Percentiles rank a stretch among this genome's conserved stretches.
These are phyloP conservation scores for Syngnathus rostellatus DNA, from an alignment of 2,797 vertebrate genomes.

Conservation along the genomic window DNA sequence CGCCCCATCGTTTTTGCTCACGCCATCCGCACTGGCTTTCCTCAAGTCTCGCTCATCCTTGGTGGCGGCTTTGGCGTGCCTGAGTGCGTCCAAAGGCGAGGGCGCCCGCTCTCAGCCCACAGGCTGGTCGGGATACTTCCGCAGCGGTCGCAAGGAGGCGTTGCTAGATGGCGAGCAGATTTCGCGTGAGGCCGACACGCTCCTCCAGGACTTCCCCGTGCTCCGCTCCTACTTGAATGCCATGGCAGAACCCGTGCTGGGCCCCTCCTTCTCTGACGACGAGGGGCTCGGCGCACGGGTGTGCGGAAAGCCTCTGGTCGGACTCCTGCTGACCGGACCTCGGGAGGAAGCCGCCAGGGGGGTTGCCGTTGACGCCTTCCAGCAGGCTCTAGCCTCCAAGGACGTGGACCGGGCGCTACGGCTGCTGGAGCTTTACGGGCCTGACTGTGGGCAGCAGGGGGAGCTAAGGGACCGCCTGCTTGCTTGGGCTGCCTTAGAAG, in stretches of 20 bases:
- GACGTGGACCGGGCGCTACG: slow-evolving; percentile 76
- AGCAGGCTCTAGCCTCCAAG: slow-evolving; percentile 69
- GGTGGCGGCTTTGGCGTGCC: slow-evolving; percentile 75
- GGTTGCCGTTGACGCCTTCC: slow-evolving; percentile 73
- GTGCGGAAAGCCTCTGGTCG: slow-evolving; percentile 70
- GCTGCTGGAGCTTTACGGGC: slow-evolving; percentile 77
- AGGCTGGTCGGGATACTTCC: slow-evolving; percentile 80
- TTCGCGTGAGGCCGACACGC: slow-evolving; percentile 73
- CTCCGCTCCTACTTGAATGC: slow-evolving; percentile 71
- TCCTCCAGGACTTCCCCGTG: slow-evolving; percentile 80
- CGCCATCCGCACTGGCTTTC: slow-evolving; percentile 80
- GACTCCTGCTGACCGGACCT: slow-evolving; percentile 77
- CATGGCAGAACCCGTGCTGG: slow-evolving; percentile 75
- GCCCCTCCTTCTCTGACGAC: slow-evolving; percentile 13
- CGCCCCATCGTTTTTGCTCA: slow-evolving; percentile 70
- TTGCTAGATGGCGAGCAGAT: slow-evolving; percentile 81
- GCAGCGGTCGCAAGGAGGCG: slow-evolving; percentile 79
- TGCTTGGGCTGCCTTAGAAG: slow-evolving; percentile 77
- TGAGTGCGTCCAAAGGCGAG: slow-evolving; percentile 70
- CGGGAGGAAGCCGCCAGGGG: slow-evolving; percentile 69
- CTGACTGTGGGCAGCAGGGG: slow-evolving; percentile 64
- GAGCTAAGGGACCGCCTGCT: slow-evolving; percentile 77
- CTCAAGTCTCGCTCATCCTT: slow-evolving; percentile 81
- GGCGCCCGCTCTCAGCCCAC: slow-evolving; percentile 47
- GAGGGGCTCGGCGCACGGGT: slow-evolving; percentile 61